Evolutionary conservation across 1,140 invertebrate species (phyloP).

Genomic region (Maconellicoccus hirsutus): DNA sequence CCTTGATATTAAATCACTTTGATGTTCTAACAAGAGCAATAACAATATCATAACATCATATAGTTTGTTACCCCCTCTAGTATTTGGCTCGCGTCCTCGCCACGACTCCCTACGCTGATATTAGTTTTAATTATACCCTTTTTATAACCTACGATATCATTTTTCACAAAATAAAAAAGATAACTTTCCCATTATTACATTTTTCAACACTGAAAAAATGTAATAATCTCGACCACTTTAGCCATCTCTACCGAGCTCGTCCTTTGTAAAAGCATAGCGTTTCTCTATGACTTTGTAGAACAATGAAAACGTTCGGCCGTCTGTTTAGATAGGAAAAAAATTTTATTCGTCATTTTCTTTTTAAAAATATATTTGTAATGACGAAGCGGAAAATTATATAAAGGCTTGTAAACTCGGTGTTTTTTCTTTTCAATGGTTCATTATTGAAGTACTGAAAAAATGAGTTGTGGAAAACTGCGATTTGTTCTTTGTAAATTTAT

Average conservation of each 20-base stretch:
- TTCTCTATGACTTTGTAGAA: slow-evolving; percentile 15
- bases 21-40: slow-evolving; percentile 19
- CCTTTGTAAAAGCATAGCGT: not conserved
- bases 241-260: not conserved
- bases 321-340: not conserved
- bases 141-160: slow-evolving; percentile 22
- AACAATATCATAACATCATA: slow-evolving; percentile 22
- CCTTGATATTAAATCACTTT: slow-evolving; percentile 22
- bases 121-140: slow-evolving; percentile 22
- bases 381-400: slow-evolving; percentile 1
- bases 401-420: not conserved
- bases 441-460: slow-evolving; percentile 14
- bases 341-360: not conserved
- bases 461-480: no score
- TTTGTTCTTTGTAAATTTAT: no score
- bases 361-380: not conserved
- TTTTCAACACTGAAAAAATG: slow-evolving; percentile 22
- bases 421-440: not conserved
- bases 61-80: slow-evolving; percentile 6
- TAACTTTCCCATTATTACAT: slow-evolving; percentile 20
- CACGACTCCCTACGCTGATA: slow-evolving; percentile 11
- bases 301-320: not conserved
- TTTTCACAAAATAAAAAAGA: slow-evolving; percentile 22
- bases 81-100: not conserved
- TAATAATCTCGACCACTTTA: slow-evolving; percentile 21